phyloP scores from a whole-genome alignment of 2,113 vertebrate species.

The Actinemys pallida region DNA sequence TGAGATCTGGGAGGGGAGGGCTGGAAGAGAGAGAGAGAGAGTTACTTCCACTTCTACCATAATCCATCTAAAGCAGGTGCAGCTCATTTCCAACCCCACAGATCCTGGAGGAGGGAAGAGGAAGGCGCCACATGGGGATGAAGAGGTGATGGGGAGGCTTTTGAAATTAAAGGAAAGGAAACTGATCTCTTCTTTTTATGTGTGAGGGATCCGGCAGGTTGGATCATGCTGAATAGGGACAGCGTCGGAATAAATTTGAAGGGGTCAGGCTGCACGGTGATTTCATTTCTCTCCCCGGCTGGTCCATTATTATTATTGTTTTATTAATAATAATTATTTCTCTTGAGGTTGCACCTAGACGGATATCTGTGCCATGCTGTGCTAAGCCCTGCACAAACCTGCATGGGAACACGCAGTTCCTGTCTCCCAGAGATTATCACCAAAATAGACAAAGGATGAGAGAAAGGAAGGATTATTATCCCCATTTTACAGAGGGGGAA shows the following conservation, averaged over 20 bases:
- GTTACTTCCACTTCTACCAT: slow-evolving; percentile 82
- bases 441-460: not conserved
- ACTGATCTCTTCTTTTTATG: not conserved
- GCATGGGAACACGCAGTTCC: not conserved
- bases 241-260: not conserved
- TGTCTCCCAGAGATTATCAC: not conserved
- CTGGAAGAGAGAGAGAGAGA: slow-evolving; percentile 64
- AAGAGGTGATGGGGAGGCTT: not conserved
- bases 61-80: slow-evolving; percentile 89
- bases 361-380: not conserved
- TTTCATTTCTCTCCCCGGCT: not conserved
- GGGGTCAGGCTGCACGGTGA: not conserved
- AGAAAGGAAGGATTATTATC: not conserved
- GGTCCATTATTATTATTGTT: not conserved
- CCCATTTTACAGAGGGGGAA: fast-evolving
- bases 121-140: not conserved
- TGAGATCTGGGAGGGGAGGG: slow-evolving; percentile 9
- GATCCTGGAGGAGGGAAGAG: not conserved
- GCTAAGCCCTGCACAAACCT: not conserved
- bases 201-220: not conserved
- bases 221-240: not conserved
- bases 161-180: not conserved
- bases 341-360: not conserved
- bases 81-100: slow-evolving; percentile 44
- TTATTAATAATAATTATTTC: not conserved